Base-by-base conservation (phyloP, 2,113 vertebrate species). In the Cynocephalus volans region DNA sequence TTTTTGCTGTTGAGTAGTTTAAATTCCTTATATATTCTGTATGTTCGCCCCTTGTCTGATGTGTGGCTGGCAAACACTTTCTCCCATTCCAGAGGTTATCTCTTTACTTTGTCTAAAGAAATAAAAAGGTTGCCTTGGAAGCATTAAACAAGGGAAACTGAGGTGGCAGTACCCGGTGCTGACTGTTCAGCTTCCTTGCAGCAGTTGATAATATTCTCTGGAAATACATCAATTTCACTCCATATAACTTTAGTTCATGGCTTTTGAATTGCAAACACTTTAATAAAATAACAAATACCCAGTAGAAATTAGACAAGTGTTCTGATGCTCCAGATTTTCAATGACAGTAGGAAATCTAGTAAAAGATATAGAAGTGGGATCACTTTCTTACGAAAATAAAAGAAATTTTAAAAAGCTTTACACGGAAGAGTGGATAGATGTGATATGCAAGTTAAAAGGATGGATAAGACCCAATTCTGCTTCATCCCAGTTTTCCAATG, bases 321-420 rank as follows among this genome's bases (percentile, higher is more conserved):
- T 94, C 65, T 14, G 36, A 75, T 87, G 77, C 69, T 93, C 73
- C 50, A 50, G 45, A 76, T 97, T 93, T 94, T 91, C 67, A 88
- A 62, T 90, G 88, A 76, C 56, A 73, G n/a, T 56, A 81, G 56
- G 23, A 96, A 97, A 98, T 79, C 54, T 94, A 45, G 36, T 97
- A 89, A 97, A 1, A 88, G 69, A 80, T 69, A 36, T 41, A 45
- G 45, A 36, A 36, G 52, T 93, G 19, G 69, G 33, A 95, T 94
- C 3, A 15, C 21, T 81, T 89, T 73, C 33, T 79, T 50, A 45
- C 48, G 77, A 89, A 97, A 73, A 89, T 91, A 60, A 13, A 83
- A 67, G 89, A 81, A 89, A 97, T 69, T 86, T 91, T 54, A 13
- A 83, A 67, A 91, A 81, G 6, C 7, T 5, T 58, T 91, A 83